Percentiles rank a stretch among this genome's conserved stretches.
Evolutionary conservation across 2,113 vertebrate genomes (phyloP).

Genomic region (Tauraco erythrolophus): DNA sequence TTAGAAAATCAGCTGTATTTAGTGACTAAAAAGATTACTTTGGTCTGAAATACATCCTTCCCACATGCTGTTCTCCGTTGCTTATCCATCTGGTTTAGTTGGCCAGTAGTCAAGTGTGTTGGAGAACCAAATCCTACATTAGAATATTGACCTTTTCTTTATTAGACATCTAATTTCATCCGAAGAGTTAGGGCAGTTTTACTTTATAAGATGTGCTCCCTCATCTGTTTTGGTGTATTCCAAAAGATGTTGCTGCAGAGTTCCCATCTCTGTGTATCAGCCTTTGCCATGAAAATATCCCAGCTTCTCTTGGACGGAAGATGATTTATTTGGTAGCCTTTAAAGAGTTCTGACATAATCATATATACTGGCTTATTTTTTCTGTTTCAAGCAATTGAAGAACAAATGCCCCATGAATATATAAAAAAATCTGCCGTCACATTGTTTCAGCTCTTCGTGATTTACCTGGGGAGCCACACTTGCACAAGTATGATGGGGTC

Average conservation of each 20-base stretch:
- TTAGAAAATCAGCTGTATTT: slow-evolving; percentile 59
- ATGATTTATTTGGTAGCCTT: background rate
- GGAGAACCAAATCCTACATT: slow-evolving; percentile 40
- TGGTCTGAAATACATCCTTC: slow-evolving; percentile 44
- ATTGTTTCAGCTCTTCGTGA: background rate
- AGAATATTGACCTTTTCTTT: slow-evolving; percentile 45
- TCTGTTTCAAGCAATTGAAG: background rate
- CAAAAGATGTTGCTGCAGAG: background rate
- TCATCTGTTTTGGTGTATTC: background rate
- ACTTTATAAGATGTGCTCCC: background rate
- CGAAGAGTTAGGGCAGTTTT: background rate
- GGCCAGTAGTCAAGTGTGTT: slow-evolving; percentile 47
- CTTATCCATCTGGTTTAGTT: slow-evolving; percentile 53
- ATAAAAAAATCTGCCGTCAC: background rate
- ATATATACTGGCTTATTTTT: background rate
- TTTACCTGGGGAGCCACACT: background rate
- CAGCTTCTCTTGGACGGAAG: background rate
- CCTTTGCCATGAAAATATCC: background rate
- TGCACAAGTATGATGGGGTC: background rate
- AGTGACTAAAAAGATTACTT: slow-evolving; percentile 49
- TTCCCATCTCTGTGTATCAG: background rate
- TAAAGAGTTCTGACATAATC: background rate
- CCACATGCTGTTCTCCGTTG: slow-evolving; percentile 35
- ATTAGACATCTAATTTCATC: slow-evolving; percentile 10
- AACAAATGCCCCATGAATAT: background rate